phyloP scores from a whole-genome alignment of 1,140 invertebrate species.

The Xylocopa sonorina region DNA sequence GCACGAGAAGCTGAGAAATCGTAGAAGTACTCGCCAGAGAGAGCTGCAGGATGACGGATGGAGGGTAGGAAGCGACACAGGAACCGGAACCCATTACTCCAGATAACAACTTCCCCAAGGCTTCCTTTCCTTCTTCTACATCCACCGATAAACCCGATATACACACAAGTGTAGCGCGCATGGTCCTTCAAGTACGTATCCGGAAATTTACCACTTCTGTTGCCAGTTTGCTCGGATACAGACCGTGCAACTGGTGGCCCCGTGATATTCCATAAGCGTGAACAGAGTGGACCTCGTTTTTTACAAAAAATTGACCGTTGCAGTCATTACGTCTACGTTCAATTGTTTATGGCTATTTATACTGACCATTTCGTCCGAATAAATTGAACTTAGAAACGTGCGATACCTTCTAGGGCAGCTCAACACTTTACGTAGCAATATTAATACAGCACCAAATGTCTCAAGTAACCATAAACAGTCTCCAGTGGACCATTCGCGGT shows the following conservation, averaged over 20 bases:
- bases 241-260: constrained; percentile 64
- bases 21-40: constrained; percentile 39
- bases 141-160: constrained; percentile 38
- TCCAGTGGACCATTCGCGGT: too few species aligned
- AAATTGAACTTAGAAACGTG: too few species aligned
- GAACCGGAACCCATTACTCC: constrained; percentile 74
- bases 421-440: too few species aligned
- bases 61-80: constrained; percentile 71
- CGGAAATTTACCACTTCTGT: constrained; percentile 70
- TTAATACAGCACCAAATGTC: too few species aligned
- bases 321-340: neutral
- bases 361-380: too few species aligned
- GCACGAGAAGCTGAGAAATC: constrained; percentile 46
- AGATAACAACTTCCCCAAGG: constrained; percentile 73
- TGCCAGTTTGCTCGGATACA: constrained; percentile 57
- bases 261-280: neutral
- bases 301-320: constrained; percentile 1
- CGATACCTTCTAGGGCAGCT: too few species aligned
- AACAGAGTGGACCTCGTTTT: neutral
- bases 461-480: too few species aligned
- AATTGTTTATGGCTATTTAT: too few species aligned
- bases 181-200: constrained; percentile 44
- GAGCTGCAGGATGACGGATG: constrained; percentile 65
- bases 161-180: constrained; percentile 7
- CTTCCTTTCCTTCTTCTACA: constrained; percentile 61